Percentiles rank a stretch among this genome's conserved stretches.
Evolutionary conservation across 2,113 vertebrate species (phyloP).

Genomic region (Anhinga rufa): DNA sequence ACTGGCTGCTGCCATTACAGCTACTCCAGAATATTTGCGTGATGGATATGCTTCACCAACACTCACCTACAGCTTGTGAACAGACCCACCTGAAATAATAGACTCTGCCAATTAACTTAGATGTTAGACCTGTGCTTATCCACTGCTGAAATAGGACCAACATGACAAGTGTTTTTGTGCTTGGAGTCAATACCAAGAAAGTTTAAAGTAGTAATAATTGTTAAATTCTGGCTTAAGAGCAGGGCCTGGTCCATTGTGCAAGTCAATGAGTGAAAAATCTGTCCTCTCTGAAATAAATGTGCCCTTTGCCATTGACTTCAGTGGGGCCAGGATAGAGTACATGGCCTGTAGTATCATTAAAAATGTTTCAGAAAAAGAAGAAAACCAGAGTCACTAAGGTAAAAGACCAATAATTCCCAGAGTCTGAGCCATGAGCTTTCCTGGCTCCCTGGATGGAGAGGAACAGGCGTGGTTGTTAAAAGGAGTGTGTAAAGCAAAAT

Average conservation of each 20-base stretch:
- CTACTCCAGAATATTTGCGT: background rate
- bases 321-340: background rate
- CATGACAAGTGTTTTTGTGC: background rate
- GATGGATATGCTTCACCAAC: background rate
- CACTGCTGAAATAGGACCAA: background rate
- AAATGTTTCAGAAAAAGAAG: background rate
- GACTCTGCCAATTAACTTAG: background rate
- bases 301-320: background rate
- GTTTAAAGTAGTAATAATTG: background rate
- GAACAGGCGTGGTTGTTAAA: background rate
- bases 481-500: background rate
- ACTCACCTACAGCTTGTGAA: background rate
- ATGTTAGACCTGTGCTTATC: background rate
- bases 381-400: background rate
- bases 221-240: background rate
- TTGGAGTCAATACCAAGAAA: background rate
- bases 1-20: background rate
- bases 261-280: background rate
- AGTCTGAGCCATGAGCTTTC: background rate
- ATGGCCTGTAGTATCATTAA: background rate
- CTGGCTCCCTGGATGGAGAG: background rate
- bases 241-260: background rate
- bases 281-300: background rate
- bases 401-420: background rate
- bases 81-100: background rate